Base-by-base conservation (phyloP, 2,888 invertebrate species). In the Caenorhabditis becei region DNA sequence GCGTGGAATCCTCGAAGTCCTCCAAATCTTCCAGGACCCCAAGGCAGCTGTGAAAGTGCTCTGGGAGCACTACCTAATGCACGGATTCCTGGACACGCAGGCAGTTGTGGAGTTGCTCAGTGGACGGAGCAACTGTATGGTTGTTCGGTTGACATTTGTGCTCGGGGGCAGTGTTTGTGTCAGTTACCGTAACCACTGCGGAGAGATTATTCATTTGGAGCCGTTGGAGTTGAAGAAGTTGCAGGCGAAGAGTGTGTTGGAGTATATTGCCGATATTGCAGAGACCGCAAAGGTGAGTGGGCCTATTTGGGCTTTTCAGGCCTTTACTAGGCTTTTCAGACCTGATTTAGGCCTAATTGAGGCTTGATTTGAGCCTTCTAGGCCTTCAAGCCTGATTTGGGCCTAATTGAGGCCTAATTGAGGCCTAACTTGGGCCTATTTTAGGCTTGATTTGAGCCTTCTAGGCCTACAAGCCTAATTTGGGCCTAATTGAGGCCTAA, bases 181-280 rank as follows among this genome's bases (percentile, higher is more conserved):
- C 24, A 77, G 81, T 4, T 80, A 84, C 37, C 67, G 77, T n/a
- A 74, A 72, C n/a, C 65, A 66, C 11, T 51, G 62, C 24, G 80
- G 78, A 8, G 74, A 77, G 18, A 63, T 86, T 10, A 74, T 91
- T 49, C 90, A 90, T 67, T 72, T 90, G 77, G 90, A 90, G 74
- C 90, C 90, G 58, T 74, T 90, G 24, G 90, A 90, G 32, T 56
- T 90, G 71, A 90, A 91, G 72, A 88, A 86, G 41, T 80, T 90
- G 59, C 90, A 90, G 77, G 84, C 89, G 7, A 91, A 91, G 63
- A 88, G 88, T 63, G 80, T 91, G 16, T 77, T 83, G 44, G 90
- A 90, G 61, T 91, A 91, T 59, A 59, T 90, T 62, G 67, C 87
- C 1, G 90, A 90, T 65, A 90, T 90, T 63, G 89, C 89, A 4